Evolutionary conservation across 1,140 invertebrate genomes (phyloP), one percentile per base, ranked within the genome.

Genomic region (Drosophila nebulosa): DNA sequence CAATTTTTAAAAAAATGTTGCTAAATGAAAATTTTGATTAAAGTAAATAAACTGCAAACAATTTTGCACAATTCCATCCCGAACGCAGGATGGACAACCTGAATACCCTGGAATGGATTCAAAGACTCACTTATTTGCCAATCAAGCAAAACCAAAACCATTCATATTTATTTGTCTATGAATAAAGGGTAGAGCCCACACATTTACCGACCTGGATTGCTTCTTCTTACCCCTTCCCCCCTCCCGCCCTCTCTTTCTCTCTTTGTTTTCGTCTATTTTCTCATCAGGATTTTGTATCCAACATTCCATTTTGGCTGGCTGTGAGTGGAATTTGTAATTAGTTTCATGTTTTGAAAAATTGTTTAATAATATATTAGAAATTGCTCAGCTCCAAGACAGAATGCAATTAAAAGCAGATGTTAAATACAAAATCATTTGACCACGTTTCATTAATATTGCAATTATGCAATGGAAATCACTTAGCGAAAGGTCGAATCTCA

Each of bases 301-400:
- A 18, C 2, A 46, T 46, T 46, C 16, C 6, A 10, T 21, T 42
- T 42, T 18, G 6, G 16, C 9, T 10, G 60, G 60, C 2, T 9
- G 10, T 14, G 12, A 6, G 9, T 36, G 62, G 62, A 74, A 73
- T 74, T 74, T 73, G 18, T 56, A 74, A 73, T 74, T 66, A 65
- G 69, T 73, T 73, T 52, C 53, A 4, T 66, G 62, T 59, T 73
- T 30, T n/a, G n/a, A 50, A 14, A 16, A 50, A 22, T 1, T 30
- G 32, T 70, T 71, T 63, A 72, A 72, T 72, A 71, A 71, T 70
- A 52, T 30, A 69, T 70, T 36, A 30, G 6, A 21, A 30, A 64
- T 27, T 3, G 18, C 24, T 12, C 9, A 10, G 30, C 0, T 4
- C 5, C 9, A 1, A 24, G 14, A 58, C 51, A 46, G 24, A 55